phyloP scores from a whole-genome alignment of 2,113 vertebrate genomes.

The Misgurnus anguillicaudatus region DNA sequence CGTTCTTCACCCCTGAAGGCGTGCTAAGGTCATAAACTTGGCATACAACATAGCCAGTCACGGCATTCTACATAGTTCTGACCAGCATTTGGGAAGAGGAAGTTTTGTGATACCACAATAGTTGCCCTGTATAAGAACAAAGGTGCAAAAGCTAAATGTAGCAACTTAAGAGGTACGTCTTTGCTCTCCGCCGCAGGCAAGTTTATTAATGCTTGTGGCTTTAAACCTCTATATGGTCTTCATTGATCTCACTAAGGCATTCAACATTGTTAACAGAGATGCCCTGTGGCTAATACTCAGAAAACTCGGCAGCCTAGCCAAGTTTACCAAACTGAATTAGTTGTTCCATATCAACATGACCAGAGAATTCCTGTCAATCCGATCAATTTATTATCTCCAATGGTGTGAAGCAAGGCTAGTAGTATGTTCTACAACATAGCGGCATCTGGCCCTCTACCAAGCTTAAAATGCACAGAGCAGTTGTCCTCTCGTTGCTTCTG shows the following conservation, averaged over 20 bases:
- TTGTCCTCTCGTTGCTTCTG: not conserved
- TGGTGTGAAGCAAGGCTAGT: constrained; percentile 11
- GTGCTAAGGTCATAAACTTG: not conserved
- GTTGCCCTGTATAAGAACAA: constrained; percentile 16
- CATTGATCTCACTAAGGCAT: not conserved
- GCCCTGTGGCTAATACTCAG: not conserved
- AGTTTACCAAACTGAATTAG: too few relatives aligned
- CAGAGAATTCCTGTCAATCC: too few relatives aligned
- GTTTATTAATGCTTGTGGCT: too few relatives aligned
- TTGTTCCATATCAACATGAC: too few relatives aligned
- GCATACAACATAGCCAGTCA: not conserved
- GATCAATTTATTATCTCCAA: not conserved
- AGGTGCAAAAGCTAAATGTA: not conserved
- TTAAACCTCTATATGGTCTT: too few relatives aligned
- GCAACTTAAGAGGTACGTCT: constrained; percentile 8
- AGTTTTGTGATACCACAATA: not conserved
- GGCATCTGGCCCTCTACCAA: not conserved
- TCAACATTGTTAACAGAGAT: too few relatives aligned
- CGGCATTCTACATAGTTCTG: not conserved
- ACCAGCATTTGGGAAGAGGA: not conserved
- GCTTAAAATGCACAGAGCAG: not conserved
- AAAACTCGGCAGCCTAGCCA: too few relatives aligned
- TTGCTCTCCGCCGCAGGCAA: not conserved
- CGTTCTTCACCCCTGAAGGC: not conserved
- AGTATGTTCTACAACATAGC: not conserved